Evolutionary conservation across 2,888 invertebrate genomes (phyloP), one percentile per base, ranked within the genome.

Genomic region (Acrobeloides nanus): DNA sequence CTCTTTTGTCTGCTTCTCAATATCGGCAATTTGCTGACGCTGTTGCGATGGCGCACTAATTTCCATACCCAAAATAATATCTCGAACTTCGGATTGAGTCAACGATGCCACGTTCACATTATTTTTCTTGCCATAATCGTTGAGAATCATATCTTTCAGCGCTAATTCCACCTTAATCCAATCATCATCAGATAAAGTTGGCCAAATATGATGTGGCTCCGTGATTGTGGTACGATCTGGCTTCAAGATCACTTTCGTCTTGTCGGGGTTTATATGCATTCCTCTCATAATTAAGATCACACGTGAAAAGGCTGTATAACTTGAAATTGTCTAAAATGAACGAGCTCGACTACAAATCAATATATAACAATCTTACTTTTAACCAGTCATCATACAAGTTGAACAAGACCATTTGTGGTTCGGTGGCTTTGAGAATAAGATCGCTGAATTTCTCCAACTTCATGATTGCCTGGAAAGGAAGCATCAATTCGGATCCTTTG

Each of bases 151-250:
- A 77, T 99, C 97, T 75, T 97, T 99, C 20, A 97, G 81, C 72
- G 92, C 89, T 24, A 95, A 89, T 77, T 97, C 97, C n/a, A 66
- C 90, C 77, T 95, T 95, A 75, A 97, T 92, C 97, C 97, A 99
- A 78, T 99, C 95, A 68, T 97, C 95, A 72, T 97, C 95, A 0
- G 86, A 82, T 5, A 97, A 24, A 3, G 46, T 87, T 0, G 97
- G 97, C 97, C 97, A 97, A 76, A 99, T 97, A 76, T 99, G 97
- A 80, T 97, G 97, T 0, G 90, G 86, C 76, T 99, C 97, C 0
- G 97, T 99, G 40, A 97, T 85, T 0, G 95, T 97, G 0, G 93
- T 95, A 77, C 95, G 95, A 76, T 97, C 97, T 0, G 97, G 97
- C 75, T 99, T 99, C 46, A 97, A 79, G 40, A 97, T 85, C n/a